phyloP scores from a whole-genome alignment of 2,113 vertebrate species.

The Anguilla rostrata region DNA sequence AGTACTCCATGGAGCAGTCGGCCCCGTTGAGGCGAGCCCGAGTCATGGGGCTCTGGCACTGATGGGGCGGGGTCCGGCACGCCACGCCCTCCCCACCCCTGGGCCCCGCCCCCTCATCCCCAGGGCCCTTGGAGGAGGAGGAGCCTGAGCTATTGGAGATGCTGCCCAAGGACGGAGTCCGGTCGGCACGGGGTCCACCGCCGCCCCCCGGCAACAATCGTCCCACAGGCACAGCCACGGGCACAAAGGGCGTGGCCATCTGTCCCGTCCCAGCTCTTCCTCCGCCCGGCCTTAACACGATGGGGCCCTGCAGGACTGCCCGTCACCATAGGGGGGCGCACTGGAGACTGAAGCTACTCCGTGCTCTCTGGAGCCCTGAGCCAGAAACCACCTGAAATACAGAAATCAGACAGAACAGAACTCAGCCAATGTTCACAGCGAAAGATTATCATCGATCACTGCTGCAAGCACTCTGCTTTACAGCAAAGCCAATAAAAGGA shows the following conservation, averaged over 20 bases:
- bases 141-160: conserved; percentile 70
- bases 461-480: too few species aligned
- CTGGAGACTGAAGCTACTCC: background rate
- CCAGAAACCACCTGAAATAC: background rate
- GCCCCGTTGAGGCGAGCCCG: conserved; percentile 62
- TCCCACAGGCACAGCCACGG: conserved; percentile 74
- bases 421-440: too few species aligned
- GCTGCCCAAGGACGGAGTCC: conserved; percentile 69
- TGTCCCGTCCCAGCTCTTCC: background rate
- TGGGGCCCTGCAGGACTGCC: background rate
- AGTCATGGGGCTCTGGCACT: conserved; percentile 64
- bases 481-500: too few species aligned
- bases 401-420: background rate
- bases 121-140: conserved; percentile 60
- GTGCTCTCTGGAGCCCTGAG: background rate
- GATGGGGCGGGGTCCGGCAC: conserved; percentile 49
- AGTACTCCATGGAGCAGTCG: conserved; percentile 74
- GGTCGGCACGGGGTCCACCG: conserved; percentile 64
- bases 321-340: background rate
- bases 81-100: conserved; percentile 58
- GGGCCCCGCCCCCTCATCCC: conserved; percentile 51
- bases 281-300: background rate
- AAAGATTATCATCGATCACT: too few species aligned
- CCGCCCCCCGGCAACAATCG: conserved; percentile 54
- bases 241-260: conserved; percentile 62